These are phyloP conservation scores for Drosophila triauraria DNA, from an alignment of 1,140 invertebrate species.

Conservation along the genomic window DNA sequence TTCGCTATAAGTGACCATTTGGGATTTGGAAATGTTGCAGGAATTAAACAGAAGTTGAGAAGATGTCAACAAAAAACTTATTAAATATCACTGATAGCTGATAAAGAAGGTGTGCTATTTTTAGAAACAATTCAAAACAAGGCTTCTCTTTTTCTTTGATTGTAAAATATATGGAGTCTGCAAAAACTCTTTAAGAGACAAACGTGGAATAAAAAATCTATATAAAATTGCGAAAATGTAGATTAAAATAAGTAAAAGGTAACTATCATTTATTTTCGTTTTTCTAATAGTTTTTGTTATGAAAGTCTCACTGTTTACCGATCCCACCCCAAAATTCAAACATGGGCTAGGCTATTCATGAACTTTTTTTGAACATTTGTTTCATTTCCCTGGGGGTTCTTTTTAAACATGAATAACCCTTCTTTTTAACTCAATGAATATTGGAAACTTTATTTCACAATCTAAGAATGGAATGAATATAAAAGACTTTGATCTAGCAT, in stretches of 20 bases:
- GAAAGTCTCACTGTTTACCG: not conserved
- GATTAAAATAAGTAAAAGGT: too few species aligned
- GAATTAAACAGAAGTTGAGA: not conserved
- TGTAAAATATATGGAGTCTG: too few species aligned
- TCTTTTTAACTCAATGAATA: too few species aligned
- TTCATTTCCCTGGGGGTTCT: not conserved
- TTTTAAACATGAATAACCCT: not conserved
- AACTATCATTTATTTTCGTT: not conserved
- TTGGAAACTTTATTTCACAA: not conserved
- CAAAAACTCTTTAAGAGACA: too few species aligned
- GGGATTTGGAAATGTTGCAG: not conserved
- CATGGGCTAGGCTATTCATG: conserved; percentile 13
- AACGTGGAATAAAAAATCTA: too few species aligned
- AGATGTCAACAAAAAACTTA: not conserved
- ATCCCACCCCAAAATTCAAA: conserved; percentile 16
- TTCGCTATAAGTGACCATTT: not conserved
- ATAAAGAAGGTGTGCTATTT: not conserved
- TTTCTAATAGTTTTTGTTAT: not conserved
- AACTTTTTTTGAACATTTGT: conserved; percentile 21
- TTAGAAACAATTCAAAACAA: too few species aligned
- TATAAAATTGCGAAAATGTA: not conserved
- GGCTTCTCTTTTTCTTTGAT: too few species aligned
- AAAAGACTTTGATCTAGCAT: not conserved
- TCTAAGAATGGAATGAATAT: not conserved
- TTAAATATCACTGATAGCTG: not conserved